phyloP scores from a whole-genome alignment of 2,888 invertebrate genomes.

The Periphyllus acericola region DNA sequence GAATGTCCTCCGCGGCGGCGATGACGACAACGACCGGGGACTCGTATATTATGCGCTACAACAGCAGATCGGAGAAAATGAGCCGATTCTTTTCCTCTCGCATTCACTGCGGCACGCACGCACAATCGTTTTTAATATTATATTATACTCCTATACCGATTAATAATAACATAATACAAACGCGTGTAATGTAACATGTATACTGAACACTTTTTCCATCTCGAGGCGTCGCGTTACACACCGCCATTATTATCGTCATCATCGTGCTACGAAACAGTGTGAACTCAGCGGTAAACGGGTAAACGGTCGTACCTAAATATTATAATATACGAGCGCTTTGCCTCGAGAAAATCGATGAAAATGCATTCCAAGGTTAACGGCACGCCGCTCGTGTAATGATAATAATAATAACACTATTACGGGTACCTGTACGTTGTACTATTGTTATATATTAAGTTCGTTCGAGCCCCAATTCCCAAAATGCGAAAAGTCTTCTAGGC shows the following conservation, averaged over 20 bases:
- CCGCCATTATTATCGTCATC: neutral
- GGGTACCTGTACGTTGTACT: neutral
- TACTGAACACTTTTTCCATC: neutral
- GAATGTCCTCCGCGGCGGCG: neutral
- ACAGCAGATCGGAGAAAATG: too few relatives aligned
- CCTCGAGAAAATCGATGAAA: constrained; percentile 29
- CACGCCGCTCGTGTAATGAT: neutral
- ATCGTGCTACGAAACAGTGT: neutral
- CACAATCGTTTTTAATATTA: neutral
- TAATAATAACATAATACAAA: too few relatives aligned
- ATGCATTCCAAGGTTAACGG: constrained; percentile 35
- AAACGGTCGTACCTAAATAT: neutral
- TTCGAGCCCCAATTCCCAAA: too few relatives aligned
- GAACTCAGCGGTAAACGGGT: neutral
- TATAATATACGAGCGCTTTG: neutral
- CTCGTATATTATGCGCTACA: too few relatives aligned
- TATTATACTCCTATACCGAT: too few relatives aligned
- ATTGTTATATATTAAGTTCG: neutral
- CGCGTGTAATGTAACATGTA: too few relatives aligned
- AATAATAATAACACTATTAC: neutral
- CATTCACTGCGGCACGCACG: neutral
- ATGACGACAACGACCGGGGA: too few relatives aligned
- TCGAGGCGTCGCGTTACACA: neutral
- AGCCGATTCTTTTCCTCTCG: neutral
- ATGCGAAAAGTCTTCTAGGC: too few relatives aligned